Base-by-base conservation (phyloP, 2,797 vertebrate genomes). In the Sus cebifrons region DNA sequence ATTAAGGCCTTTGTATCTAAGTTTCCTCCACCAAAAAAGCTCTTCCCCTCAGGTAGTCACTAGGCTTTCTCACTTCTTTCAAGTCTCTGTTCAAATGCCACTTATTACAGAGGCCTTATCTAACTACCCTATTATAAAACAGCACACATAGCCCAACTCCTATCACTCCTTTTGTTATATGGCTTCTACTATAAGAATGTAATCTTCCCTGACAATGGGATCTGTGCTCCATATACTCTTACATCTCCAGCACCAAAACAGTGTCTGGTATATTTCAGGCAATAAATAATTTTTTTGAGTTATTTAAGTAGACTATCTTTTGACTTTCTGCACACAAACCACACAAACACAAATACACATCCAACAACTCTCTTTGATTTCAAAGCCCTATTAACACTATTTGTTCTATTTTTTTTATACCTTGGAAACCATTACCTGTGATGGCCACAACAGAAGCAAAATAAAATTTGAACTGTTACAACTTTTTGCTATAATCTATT, bases 371-470 rank as follows among this genome's bases (percentile, higher is more conserved):
- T 81, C 60, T 88, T 82, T 88, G 18, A 93, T 85, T 85, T 95
- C 49, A 88, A 88, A 95, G 44, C 64, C 67, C 54, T 79, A 36
- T n/a, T 90, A 94, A 85, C 27, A 96, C 62, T 87, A 73, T 89
- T 79, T 83, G 3, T 79, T 83, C 8, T 74, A 54, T 40, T 88
- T 86, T 82, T 73, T 40, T 49, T 49, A 92, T n/a, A 84, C 21
- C 89, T 92, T 96, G 25, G 70, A n/a, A 94, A 91, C 93, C 54
- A 87, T 78, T 71, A 89, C 89, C 62, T 91, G 62, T 64, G 77
- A 93, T 60, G 20, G 54, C 62, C 90, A 91, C 78, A 89, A 91
- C 44, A 97, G 23, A 97, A 86, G 32, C 79, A 97, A 97, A 97
- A 95, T 20, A 95, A 89, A 89, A 96, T 52, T 88, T 75, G 44